Conservation (phyloP, 1,140 invertebrate species). For the Leucophenga varia region DNA sequence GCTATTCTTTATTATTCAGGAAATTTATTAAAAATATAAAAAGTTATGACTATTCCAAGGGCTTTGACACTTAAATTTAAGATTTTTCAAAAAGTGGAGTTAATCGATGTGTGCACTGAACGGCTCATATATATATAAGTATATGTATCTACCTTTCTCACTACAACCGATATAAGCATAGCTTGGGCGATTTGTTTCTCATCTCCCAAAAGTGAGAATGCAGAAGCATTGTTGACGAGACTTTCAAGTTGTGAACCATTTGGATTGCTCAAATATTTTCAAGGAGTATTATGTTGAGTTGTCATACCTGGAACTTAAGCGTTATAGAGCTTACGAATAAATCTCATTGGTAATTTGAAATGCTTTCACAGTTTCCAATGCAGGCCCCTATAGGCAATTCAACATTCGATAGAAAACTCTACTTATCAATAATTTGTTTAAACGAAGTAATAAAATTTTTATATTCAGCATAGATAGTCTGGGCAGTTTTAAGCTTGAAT, state of each 20-base stretch:
- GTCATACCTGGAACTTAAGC: neutral
- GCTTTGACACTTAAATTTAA: too few species aligned
- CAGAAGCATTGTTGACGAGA: constrained; percentile 17
- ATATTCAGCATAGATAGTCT: neutral
- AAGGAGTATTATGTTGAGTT: neutral
- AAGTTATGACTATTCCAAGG: too few species aligned
- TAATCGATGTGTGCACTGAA: too few species aligned
- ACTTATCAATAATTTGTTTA: neutral
- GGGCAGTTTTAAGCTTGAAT: too few species aligned
- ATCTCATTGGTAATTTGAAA: neutral
- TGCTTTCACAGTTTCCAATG: neutral
- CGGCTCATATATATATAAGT: too few species aligned
- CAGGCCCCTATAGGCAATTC: neutral
- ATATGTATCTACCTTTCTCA: constrained; percentile 4
- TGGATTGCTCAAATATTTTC: too few species aligned
- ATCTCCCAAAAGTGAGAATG: constrained; percentile 9
- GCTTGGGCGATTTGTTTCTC: constrained; percentile 5
- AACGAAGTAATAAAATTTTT: constrained; percentile 1
- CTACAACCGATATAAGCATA: constrained; percentile 8
- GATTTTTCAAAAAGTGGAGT: too few species aligned
- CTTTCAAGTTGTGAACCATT: neutral
- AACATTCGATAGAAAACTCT: neutral
- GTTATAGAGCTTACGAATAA: neutral
- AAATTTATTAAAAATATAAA: too few species aligned
- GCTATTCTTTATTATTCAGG: too few species aligned